Conservation (phyloP, 2,888 invertebrate species). For the Agrotis puta region DNA sequence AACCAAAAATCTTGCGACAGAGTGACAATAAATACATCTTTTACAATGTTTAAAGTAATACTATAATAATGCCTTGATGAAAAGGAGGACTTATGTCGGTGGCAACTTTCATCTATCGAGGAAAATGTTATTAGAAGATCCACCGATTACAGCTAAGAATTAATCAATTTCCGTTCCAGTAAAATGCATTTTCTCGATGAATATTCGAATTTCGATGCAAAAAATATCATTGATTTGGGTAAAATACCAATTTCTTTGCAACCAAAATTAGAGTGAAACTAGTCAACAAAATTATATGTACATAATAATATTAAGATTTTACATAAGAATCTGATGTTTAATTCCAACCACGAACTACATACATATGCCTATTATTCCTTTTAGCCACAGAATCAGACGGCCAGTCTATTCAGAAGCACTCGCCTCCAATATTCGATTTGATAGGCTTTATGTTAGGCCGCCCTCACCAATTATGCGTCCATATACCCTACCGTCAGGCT, state of each 20-base stretch:
- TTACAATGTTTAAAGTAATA: no score
- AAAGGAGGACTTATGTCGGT: no score
- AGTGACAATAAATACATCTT: no score
- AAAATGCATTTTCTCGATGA: no score
- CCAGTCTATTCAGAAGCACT: constrained; percentile 63
- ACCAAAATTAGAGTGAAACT: not conserved
- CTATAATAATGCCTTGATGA: no score
- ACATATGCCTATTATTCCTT: constrained; percentile 46
- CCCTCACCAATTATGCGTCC: constrained; percentile 67
- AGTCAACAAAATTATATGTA: not conserved
- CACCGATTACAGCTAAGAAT: no score
- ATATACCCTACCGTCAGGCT: constrained; percentile 48
- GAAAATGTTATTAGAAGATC: no score
- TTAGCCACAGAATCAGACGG: constrained; percentile 61
- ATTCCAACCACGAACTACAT: constrained; percentile 44
- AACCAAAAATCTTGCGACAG: no score
- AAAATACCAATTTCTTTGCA: not conserved
- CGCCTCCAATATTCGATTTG: constrained; percentile 64
- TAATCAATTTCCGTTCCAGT: no score
- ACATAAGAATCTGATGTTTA: constrained; percentile 23
- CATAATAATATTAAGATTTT: constrained; percentile 6
- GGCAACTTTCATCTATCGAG: no score
- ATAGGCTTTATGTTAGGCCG: constrained; percentile 60
- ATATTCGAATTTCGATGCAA: no score
- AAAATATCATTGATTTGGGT: no score